Percentiles rank a stretch among this genome's conserved stretches.
These are phyloP conservation scores for Oceanodroma leucorhoa DNA, from an alignment of 2,797 vertebrate species.

Conservation along the genomic window DNA sequence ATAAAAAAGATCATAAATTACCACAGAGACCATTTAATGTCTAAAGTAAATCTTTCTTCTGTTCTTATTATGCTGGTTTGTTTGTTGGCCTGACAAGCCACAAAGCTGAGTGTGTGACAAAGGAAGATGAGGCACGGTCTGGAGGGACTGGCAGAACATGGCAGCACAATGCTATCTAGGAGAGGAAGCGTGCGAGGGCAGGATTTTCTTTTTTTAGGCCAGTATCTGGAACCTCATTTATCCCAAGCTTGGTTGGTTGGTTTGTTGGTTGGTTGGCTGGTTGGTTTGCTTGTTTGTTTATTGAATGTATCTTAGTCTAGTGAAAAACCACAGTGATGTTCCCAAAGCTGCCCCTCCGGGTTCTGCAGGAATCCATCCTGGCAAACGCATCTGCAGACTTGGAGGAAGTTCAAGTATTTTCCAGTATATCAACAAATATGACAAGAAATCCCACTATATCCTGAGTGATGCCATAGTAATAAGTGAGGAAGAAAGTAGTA, in stretches of 20 bases:
- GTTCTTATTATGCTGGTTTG: neutral
- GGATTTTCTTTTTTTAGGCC: neutral
- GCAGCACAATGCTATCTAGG: neutral
- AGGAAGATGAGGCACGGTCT: neutral
- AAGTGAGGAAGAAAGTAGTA: conserved; percentile 45
- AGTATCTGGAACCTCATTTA: neutral
- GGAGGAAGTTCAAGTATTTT: conserved; percentile 54
- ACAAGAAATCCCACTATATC: conserved; percentile 54
- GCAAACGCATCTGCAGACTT: conserved; percentile 38
- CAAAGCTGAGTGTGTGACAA: neutral
- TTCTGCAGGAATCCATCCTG: conserved; percentile 45
- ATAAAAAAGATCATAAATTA: neutral
- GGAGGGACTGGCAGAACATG: neutral
- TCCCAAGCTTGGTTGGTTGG: neutral
- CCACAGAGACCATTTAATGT: neutral
- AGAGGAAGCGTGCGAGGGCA: neutral
- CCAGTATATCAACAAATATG: conserved; percentile 34
- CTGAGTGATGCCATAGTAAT: conserved; percentile 37
- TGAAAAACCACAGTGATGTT: conserved; percentile 2
- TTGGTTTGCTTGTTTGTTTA: neutral
- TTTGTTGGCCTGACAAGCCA: neutral
- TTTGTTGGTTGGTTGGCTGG: neutral
- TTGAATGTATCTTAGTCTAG: neutral
- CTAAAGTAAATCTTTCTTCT: neutral
- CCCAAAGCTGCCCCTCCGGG: conserved; percentile 12